Evolutionary conservation across 2,888 invertebrate species (phyloP).

Genomic region (Drosophila yooni): DNA sequence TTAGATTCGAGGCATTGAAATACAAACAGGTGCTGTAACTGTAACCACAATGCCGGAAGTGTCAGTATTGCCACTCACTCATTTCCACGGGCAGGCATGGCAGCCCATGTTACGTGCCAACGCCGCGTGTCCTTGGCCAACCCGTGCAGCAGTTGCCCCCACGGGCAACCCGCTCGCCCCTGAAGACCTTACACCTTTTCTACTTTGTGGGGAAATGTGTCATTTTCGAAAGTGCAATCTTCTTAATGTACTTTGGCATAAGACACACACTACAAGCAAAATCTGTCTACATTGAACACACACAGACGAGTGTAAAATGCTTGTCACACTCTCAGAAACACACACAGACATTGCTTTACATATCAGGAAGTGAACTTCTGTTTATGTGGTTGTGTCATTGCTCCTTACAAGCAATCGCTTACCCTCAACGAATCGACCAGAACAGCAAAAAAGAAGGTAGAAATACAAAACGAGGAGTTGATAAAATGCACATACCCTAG

Average conservation of each 20-base stretch:
- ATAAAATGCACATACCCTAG: background rate
- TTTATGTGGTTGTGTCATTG: slow-evolving; percentile 31
- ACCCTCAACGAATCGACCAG: slow-evolving; percentile 48
- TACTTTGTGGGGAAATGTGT: slow-evolving; percentile 62
- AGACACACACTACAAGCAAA: slow-evolving; percentile 32
- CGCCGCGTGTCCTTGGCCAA: slow-evolving; percentile 14
- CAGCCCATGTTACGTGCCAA: slow-evolving; percentile 7
- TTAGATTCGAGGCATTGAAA: slow-evolving; percentile 43
- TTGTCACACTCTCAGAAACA: background rate
- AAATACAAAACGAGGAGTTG: background rate
- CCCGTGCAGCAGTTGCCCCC: background rate
- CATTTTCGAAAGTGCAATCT: slow-evolving; percentile 78
- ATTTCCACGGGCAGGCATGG: slow-evolving; percentile 3
- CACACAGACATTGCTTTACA: slow-evolving; percentile 51
- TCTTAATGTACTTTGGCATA: slow-evolving; percentile 72
- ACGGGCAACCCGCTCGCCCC: background rate
- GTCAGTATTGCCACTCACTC: slow-evolving; percentile 2
- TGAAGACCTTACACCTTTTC: slow-evolving; percentile 40
- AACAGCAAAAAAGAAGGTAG: slow-evolving; percentile 27
- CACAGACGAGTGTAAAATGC: slow-evolving; percentile 1
- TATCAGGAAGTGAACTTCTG: slow-evolving; percentile 30
- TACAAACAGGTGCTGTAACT: background rate
- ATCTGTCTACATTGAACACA: slow-evolving; percentile 37
- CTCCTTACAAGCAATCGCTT: slow-evolving; percentile 59
- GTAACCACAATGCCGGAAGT: slow-evolving; percentile 34